A percentile compares a stretch with the other conserved stretches of the same genome.
Conservation (phyloP, 2,888 invertebrate genomes). For the Eupeodes luniger region DNA sequence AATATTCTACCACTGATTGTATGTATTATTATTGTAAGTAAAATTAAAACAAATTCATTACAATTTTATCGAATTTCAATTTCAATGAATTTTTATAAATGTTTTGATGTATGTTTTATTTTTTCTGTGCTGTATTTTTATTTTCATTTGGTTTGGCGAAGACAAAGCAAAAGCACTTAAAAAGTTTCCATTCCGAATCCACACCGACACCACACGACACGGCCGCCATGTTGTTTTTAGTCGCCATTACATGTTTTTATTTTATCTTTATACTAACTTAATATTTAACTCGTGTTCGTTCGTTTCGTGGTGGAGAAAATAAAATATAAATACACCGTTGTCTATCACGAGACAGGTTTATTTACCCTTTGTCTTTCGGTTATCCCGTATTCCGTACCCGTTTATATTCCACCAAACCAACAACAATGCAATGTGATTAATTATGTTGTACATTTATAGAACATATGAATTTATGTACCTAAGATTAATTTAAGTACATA, state of each 20-base stretch:
- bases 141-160: neutral
- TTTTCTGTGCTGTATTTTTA: constrained; percentile 57
- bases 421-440: no score
- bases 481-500: neutral
- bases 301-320: neutral
- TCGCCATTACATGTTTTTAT: constrained; percentile 23
- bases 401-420: no score
- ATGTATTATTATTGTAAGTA: neutral
- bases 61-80: neutral
- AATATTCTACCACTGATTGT: neutral
- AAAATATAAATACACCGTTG: constrained; percentile 16
- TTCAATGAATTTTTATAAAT: constrained; percentile 11
- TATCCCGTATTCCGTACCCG: no score
- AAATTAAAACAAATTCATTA: neutral
- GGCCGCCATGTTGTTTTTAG: constrained; percentile 67
- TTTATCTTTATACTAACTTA: neutral
- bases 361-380: neutral
- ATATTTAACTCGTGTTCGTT: neutral
- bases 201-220: neutral
- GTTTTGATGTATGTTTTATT: constrained; percentile 54
- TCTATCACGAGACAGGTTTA: constrained; percentile 19
- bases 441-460: neutral
- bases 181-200: constrained; percentile 26
- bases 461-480: neutral
- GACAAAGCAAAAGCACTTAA: constrained; percentile 1